Base-by-base conservation (phyloP, 2,888 invertebrate genomes). In the Liopterus haemorrhoidalis region DNA sequence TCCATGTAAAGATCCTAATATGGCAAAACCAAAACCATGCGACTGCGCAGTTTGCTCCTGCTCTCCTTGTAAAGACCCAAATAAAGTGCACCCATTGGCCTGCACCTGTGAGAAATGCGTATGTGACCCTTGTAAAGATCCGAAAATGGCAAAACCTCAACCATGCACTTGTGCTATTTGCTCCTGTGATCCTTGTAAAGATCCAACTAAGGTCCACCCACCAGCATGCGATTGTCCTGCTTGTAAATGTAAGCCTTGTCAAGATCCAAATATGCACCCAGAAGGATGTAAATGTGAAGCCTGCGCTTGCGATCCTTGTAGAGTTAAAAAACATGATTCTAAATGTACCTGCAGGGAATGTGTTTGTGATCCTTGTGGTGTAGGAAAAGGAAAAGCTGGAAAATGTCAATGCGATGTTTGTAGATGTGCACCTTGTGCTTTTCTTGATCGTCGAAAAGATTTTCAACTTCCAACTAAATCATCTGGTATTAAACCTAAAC, bases 151-250 rank as follows among this genome's bases (percentile, higher is more conserved):
- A 9, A 24, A 24, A 6, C 22, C 2, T 22, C 12, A 24, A 24
- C 12, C n/a, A n/a, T 50, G 49, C 33, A 33, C 38, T 12, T 50
- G 50, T 35, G 21, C 38, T 5, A 19, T 27, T 19, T 50, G 50
- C n/a, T 5, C 40, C 6, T 50, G 50, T 20, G 32, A 47, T 14
- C 30, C 31, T 11, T 35, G 44, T 21, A 21, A 40, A 15, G 35
- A 49, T 18, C 18, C 36, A 14, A 21, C 8, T 3, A 2, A 46
- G 19, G 20, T 33, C 30, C 49, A 49, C 27, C 27, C 33, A 18
- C 25, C 39, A 3, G 24, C 31, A n/a, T 49, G 49, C 33, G 33
- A 46, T 12, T 49, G 49, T 20, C 11, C 19, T 2, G 21, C 11
- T 2, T 48, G 48, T 20, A 14, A 18, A 16, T 46, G 47, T 9